Conservation (phyloP, 2,113 vertebrate genomes). For the Megatriorchis doriae region DNA sequence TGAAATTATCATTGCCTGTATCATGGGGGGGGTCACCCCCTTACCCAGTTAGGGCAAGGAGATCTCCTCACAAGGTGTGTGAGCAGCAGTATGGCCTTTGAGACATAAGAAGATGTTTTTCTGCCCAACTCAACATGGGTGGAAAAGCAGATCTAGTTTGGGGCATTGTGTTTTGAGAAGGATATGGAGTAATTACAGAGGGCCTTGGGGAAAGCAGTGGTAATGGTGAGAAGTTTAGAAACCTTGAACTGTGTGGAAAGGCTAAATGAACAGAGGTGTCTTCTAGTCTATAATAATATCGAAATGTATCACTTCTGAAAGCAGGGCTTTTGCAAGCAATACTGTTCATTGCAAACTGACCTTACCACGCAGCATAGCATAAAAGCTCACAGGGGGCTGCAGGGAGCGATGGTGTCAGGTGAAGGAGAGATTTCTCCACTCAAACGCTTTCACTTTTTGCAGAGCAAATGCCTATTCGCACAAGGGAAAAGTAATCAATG, state of each 20-base stretch:
- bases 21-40: not conserved
- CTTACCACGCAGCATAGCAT: not conserved
- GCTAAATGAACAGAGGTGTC: not conserved
- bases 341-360: not conserved
- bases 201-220: not conserved
- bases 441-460: not conserved
- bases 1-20: not conserved
- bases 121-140: not conserved
- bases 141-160: not conserved
- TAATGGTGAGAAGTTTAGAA: not conserved
- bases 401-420: not conserved
- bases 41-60: not conserved
- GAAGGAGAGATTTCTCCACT: not conserved
- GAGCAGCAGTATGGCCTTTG: not conserved
- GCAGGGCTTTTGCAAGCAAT: not conserved
- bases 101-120: not conserved
- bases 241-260: not conserved
- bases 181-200: not conserved
- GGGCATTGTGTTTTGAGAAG: not conserved
- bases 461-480: not conserved
- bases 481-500: not conserved
- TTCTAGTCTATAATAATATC: not conserved
- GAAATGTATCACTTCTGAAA: not conserved
- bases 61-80: not conserved
- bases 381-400: not conserved